Conservation (phyloP, 23 tunicate genomes). For the Diplosoma virens region DNA sequence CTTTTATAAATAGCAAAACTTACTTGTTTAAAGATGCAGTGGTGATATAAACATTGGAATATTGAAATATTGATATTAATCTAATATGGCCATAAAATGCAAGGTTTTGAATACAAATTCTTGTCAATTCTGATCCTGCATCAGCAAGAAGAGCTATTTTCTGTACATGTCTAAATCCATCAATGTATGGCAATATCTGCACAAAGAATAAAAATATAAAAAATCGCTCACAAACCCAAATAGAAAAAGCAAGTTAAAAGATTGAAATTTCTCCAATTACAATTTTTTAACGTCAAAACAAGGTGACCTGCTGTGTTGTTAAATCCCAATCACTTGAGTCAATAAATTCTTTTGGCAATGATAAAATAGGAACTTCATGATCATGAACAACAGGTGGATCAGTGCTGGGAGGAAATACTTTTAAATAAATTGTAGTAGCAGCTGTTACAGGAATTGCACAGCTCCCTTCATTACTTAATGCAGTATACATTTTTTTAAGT, state of each 20-base stretch:
- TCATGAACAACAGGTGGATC: constrained; percentile 63
- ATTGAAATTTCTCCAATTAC: not conserved
- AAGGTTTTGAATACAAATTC: constrained; percentile 78
- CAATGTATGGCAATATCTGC: constrained; percentile 80
- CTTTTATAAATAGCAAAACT: not conserved
- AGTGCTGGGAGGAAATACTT: constrained; percentile 78
- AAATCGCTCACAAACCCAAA: not conserved
- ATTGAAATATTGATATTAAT: constrained; percentile 84
- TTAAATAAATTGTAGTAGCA: constrained; percentile 69
- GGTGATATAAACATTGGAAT: constrained; percentile 76
- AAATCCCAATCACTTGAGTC: constrained; percentile 64
- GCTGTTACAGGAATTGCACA: constrained; percentile 54
- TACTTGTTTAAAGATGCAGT: constrained; percentile 61
- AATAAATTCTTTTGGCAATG: constrained; percentile 37
- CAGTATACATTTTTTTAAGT: constrained; percentile 46
- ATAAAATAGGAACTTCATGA: constrained; percentile 82
- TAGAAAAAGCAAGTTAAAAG: not conserved
- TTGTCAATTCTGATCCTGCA: constrained; percentile 67
- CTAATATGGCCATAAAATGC: constrained; percentile 58
- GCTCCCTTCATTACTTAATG: constrained; percentile 57
- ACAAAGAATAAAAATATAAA: not conserved
- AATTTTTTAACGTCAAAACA: not conserved
- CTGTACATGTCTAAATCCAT: constrained; percentile 90
- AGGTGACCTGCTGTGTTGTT: constrained; percentile 67
- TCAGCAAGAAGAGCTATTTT: constrained; percentile 83